Evolutionary conservation across 2,113 vertebrate species (phyloP).

Genomic region (Dascyllus trimaculatus): DNA sequence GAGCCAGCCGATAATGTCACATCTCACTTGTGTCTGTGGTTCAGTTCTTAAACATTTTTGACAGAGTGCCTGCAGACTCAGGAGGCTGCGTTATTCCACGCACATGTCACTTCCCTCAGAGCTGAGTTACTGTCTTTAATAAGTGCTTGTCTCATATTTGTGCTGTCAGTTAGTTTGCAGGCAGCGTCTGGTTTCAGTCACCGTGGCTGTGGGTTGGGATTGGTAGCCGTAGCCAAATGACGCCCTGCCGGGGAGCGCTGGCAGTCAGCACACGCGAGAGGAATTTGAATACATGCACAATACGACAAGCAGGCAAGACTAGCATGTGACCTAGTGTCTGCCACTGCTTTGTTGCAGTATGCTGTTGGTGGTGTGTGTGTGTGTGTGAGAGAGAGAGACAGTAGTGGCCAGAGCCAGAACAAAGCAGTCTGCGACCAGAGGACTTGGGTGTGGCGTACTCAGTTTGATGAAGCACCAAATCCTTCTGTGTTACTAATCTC

Average conservation of each 20-base stretch:
- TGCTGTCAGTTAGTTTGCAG: conserved; percentile 42
- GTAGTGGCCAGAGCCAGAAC: conserved; percentile 66
- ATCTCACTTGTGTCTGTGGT: conserved; percentile 46
- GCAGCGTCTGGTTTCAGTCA: conserved; percentile 57
- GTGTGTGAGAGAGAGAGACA: conserved; percentile 17
- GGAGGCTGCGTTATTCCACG: conserved; percentile 22
- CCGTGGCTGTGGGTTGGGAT: conserved; percentile 22
- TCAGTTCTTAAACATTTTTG: conserved; percentile 27
- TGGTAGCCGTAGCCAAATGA: conserved; percentile 41
- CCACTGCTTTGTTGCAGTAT: conserved; percentile 54
- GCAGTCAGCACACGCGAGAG: conserved; percentile 42
- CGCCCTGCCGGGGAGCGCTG: conserved; percentile 40
- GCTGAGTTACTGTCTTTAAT: conserved; percentile 46
- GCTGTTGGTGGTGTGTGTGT: conserved; percentile 37
- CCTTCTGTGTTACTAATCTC: background rate
- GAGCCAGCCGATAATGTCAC: conserved; percentile 44
- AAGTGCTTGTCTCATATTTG: conserved; percentile 51
- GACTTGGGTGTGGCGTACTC: conserved; percentile 66
- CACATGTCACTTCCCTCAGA: conserved; percentile 31
- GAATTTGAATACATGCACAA: conserved; percentile 61
- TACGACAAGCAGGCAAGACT: conserved; percentile 29
- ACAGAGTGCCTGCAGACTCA: conserved; percentile 23
- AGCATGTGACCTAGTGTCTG: conserved; percentile 60
- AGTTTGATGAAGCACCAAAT: conserved; percentile 44
- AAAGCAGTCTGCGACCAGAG: conserved; percentile 73